Conservation (phyloP, 2,113 vertebrate genomes). For the Clarias macrocephalus region DNA sequence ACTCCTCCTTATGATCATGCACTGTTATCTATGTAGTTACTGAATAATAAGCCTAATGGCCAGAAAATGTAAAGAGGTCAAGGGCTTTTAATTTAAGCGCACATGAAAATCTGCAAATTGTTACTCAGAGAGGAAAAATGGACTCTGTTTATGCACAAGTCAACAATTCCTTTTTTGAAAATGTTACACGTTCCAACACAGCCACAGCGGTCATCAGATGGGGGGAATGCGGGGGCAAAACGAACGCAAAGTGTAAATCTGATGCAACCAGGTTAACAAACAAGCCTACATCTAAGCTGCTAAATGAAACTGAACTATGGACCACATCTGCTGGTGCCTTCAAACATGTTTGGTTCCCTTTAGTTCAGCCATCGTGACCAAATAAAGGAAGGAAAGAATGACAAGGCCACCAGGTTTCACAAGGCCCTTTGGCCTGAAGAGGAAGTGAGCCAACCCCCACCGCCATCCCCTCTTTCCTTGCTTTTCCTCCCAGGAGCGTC, state of each 20-base stretch:
- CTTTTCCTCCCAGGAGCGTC: constrained; percentile 43
- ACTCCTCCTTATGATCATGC: not conserved
- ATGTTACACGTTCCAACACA: not conserved
- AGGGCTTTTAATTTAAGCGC: not conserved
- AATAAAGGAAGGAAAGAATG: constrained; percentile 53
- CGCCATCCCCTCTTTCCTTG: constrained; percentile 3
- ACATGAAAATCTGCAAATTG: not conserved
- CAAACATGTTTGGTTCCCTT: not conserved
- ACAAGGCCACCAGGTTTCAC: constrained; percentile 54
- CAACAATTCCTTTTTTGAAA: not conserved
- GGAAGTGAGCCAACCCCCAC: constrained; percentile 50
- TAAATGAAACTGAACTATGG: not conserved
- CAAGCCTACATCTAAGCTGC: not conserved
- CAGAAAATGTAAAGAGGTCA: not conserved
- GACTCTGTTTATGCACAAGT: not conserved
- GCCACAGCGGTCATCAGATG: too few relatives aligned
- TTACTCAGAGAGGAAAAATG: not conserved
- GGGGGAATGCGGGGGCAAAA: too few relatives aligned
- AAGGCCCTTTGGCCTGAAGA: constrained; percentile 57
- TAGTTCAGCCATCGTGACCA: constrained; percentile 12
- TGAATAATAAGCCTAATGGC: constrained; percentile 6
- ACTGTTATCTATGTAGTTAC: not conserved
- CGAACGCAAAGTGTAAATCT: not conserved
- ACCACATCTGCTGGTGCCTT: constrained; percentile 5
- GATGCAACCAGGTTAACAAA: not conserved